Base-by-base conservation (phyloP, 2,797 vertebrate genomes). In the Spondyliosoma cantharus region DNA sequence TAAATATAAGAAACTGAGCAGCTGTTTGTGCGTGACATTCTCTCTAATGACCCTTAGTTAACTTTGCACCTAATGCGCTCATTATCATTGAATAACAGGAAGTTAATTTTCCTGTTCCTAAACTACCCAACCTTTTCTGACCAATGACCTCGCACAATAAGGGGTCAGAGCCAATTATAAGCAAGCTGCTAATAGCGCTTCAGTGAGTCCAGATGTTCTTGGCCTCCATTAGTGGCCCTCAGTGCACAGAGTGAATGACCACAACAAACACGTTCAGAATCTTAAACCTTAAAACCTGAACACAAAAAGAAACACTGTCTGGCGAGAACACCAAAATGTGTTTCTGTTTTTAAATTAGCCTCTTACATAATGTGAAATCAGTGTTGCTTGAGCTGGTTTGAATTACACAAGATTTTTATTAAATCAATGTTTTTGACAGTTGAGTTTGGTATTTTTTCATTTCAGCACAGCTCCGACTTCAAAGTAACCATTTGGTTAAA, bases 51-150 rank as follows among this genome's bases (percentile, higher is more conserved):
- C 90, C 83, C 76, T 84, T 71, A 46, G 91, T 90, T 90, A 89
- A 91, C 81, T 91, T 92, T 91, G 77, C 89, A 88, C 80, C 88
- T 93, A 92, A 91, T 93, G 90, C 67, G 67, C 83, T 83, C 88
- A 90, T 95, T 93, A 92, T 90, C 86, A 82, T 90, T 78, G 88
- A 93, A 95, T 94, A 95, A 94, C 94, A 95, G 95, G 94, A 95
- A 94, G 92, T 90, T 90, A 86, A 94, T 94, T 92, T 94, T 92
- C 91, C 89, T 92, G 89, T 92, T 91, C 87, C 89, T 92, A 81
- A 92, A 91, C 91, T 88, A 88, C 32, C 92, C 86, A 88, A 90
- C 88, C 92, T 90, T 88, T 86, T 86, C 84, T 92, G 90, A 92
- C 93, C 90, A 76, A 79, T 88, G 93, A 93, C 94, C 94, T 90